phyloP scores from a whole-genome alignment of 2,888 invertebrate species.

The Meteorus cinctellus region DNA sequence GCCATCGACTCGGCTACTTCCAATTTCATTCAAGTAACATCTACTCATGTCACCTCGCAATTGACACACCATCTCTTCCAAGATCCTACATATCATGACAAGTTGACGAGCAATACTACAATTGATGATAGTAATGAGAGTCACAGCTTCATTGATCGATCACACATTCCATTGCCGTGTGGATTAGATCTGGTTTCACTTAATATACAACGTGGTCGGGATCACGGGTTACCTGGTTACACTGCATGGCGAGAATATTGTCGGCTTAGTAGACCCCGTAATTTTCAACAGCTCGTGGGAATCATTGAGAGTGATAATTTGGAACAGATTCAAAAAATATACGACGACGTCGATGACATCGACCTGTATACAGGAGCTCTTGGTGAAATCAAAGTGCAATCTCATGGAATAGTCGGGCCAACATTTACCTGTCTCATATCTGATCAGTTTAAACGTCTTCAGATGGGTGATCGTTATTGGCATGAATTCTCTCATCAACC shows the following conservation, averaged over 20 bases:
- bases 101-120: slow-evolving; percentile 44
- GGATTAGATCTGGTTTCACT: slow-evolving; percentile 78
- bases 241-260: slow-evolving; percentile 85
- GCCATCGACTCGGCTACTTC: slow-evolving; percentile 79
- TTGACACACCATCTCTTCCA: slow-evolving; percentile 83
- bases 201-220: slow-evolving; percentile 91
- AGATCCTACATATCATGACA: slow-evolving; percentile 68
- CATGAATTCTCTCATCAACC: slow-evolving; percentile 83
- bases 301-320: slow-evolving; percentile 76
- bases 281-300: slow-evolving; percentile 79
- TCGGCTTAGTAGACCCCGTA: slow-evolving; percentile 77
- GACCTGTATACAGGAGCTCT: slow-evolving; percentile 92
- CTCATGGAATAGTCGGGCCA: slow-evolving; percentile 86
- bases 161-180: slow-evolving; percentile 73
- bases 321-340: slow-evolving; percentile 79
- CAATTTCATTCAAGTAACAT: slow-evolving; percentile 67
- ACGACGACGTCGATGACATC: slow-evolving; percentile 86
- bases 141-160: background rate
- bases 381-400: slow-evolving; percentile 81
- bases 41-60: slow-evolving; percentile 74
- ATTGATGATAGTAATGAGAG: background rate
- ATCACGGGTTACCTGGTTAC: slow-evolving; percentile 90
- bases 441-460: slow-evolving; percentile 88
- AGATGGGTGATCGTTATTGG: slow-evolving; percentile 91
- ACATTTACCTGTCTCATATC: slow-evolving; percentile 88